Evolutionary conservation across 2,888 invertebrate genomes (phyloP), one percentile per base, ranked within the genome.

Genomic region (Chloroclystis v-ata): DNA sequence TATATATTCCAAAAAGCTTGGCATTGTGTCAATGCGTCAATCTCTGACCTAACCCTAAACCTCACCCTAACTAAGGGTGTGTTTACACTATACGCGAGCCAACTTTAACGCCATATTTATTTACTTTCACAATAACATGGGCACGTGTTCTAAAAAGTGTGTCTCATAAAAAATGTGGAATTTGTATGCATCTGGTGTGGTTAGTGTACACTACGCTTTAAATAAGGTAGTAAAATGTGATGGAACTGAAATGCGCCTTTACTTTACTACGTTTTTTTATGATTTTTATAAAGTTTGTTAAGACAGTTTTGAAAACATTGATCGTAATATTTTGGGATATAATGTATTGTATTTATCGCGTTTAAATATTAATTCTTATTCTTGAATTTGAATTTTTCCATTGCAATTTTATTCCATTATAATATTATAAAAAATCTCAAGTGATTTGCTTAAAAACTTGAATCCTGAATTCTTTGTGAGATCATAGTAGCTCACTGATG

Each of bases 21-120:
- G n/a, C n/a, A n/a, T n/a, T n/a, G n/a, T n/a, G n/a, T n/a, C n/a
- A n/a, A n/a, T n/a, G n/a, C n/a, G n/a, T n/a, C n/a, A n/a, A n/a
- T n/a, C n/a, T n/a, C n/a, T n/a, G 6, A 14, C 14, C 26, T 24
- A 30, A 12, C 9, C 13, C 30, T 9, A 30, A 33, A 26, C 9
- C 4, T 2, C 41, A 62, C 65, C 68, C 66, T 56, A 63, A 47
- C 51, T 70, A 77, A 81, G 78, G 82, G 74, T 73, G 59, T 82
- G 80, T 84, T 82, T 85, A 84, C 75, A 76, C 63, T 61, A 61
- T 49, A 52, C 59, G 61, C 65, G 61, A 65, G 61, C 52, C 60
- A 69, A 63, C 61, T 73, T 74, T 73, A 75, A 69, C 67, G 73
- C 69, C 63, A 73, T 82, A 81, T 84, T 83, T 84, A 80, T 85